Evolutionary conservation across 2,888 invertebrate species (phyloP).

Genomic region (Agonum fuliginosum): DNA sequence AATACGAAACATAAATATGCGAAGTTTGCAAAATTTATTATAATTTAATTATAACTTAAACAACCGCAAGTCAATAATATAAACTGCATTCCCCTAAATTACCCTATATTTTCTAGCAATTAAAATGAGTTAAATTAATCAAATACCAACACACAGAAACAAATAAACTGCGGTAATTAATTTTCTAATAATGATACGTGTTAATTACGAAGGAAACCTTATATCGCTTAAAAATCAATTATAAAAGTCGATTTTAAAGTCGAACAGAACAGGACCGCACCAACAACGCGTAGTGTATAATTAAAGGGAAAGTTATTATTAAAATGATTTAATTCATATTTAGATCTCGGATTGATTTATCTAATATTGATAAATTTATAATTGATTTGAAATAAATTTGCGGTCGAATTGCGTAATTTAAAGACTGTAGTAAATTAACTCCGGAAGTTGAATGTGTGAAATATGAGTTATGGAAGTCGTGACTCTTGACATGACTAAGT

Average conservation of each 20-base stretch:
- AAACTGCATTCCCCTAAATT: conserved; percentile 19
- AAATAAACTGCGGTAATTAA: conserved; percentile 22
- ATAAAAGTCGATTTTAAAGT: conserved; percentile 32
- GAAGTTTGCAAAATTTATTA: conserved; percentile 15
- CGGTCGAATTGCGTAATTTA: background rate
- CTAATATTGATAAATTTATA: conserved; percentile 21
- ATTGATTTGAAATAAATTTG: conserved; percentile 22
- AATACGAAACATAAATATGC: conserved; percentile 11
- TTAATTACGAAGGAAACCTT: conserved; percentile 40
- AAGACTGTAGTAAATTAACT: background rate
- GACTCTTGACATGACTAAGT: no score
- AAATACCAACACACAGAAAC: conserved; percentile 11
- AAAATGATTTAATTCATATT: conserved; percentile 42
- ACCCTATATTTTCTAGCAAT: conserved; percentile 19
- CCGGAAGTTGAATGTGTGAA: conserved; percentile 19
- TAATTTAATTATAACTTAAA: conserved; percentile 21
- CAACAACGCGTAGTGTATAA: conserved; percentile 32
- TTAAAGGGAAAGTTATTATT: conserved; percentile 48
- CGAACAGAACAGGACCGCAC: background rate
- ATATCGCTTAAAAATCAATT: conserved; percentile 43
- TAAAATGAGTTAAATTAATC: conserved; percentile 24
- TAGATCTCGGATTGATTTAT: conserved; percentile 38
- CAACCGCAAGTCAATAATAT: background rate
- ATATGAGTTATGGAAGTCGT: conserved; percentile 20
- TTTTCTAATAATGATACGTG: conserved; percentile 21